Percentiles rank a stretch among this genome's conserved stretches.
phyloP scores from a whole-genome alignment of 2,888 invertebrate species.

The Cataglyphis albicans region DNA sequence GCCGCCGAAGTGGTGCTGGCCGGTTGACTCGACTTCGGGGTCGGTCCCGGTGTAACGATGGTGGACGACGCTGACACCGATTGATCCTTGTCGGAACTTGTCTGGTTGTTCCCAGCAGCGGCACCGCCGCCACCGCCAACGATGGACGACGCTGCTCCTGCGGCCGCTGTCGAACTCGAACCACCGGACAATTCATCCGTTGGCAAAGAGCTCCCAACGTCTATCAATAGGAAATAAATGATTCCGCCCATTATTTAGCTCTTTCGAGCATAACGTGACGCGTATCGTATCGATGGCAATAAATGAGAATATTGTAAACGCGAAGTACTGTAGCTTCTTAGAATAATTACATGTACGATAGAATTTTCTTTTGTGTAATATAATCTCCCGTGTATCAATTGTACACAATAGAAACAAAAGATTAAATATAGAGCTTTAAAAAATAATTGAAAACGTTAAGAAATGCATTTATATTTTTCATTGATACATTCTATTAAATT shows the following conservation, averaged over 20 bases:
- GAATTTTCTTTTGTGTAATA: not conserved
- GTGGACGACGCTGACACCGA: slow-evolving; percentile 76
- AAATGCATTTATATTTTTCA: not conserved
- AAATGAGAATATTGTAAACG: not conserved
- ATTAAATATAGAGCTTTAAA: not conserved
- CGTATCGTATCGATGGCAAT: not conserved
- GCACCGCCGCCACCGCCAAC: slow-evolving; percentile 81
- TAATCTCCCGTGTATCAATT: not conserved
- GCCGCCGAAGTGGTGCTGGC: slow-evolving; percentile 79
- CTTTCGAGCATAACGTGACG: not conserved
- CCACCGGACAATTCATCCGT: slow-evolving; percentile 85
- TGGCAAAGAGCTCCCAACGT: slow-evolving; percentile 82
- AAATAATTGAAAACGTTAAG: not conserved
- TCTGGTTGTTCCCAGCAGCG: slow-evolving; percentile 70
- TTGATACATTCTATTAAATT: not conserved
- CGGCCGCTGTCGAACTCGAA: slow-evolving; percentile 82
- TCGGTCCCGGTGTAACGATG: slow-evolving; percentile 70
- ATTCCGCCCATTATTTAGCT: slow-evolving; percentile 26
- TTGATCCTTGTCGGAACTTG: slow-evolving; percentile 81
- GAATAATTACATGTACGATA: not conserved
- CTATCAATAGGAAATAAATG: slow-evolving; percentile 61
- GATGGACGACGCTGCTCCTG: slow-evolving; percentile 81
- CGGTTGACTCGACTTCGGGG: slow-evolving; percentile 75
- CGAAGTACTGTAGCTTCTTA: not conserved
- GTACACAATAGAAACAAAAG: not conserved